phyloP scores from a whole-genome alignment of 2,113 vertebrate species.

The Albula goreensis region DNA sequence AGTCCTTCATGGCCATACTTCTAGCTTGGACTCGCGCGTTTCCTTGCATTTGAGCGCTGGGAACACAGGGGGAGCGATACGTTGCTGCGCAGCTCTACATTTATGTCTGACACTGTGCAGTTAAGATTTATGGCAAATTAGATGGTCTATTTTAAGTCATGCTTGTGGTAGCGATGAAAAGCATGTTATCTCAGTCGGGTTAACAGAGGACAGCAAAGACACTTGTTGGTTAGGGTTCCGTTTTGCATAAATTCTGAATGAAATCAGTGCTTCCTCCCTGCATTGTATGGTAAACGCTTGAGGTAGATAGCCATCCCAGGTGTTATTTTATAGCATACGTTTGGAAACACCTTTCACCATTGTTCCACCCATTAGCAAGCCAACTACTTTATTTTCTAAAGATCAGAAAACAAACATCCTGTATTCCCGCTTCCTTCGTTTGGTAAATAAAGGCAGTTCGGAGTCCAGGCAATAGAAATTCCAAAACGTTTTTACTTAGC shows the following conservation, averaged over 20 bases:
- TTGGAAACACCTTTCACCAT: slow-evolving; percentile 8
- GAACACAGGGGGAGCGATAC: neutral
- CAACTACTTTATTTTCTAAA: neutral
- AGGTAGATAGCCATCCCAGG: slow-evolving; percentile 17
- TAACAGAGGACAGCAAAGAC: slow-evolving; percentile 6
- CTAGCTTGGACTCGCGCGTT: neutral
- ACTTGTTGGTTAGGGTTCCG: neutral
- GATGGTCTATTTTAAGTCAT: slow-evolving; percentile 26
- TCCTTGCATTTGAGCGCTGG: neutral
- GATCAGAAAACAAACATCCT: slow-evolving; percentile 7
- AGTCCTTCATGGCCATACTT: neutral
- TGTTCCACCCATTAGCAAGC: neutral
- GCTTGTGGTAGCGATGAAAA: neutral
- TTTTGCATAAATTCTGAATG: slow-evolving; percentile 5
- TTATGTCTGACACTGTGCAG: neutral
- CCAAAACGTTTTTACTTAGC: neutral
- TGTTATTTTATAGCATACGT: slow-evolving; percentile 17
- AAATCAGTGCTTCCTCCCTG: neutral
- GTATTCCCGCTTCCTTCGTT: neutral
- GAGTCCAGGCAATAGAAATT: slow-evolving; percentile 11
- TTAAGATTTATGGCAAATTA: slow-evolving; percentile 22
- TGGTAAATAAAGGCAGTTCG: neutral
- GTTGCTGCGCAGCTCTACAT: slow-evolving; percentile 7
- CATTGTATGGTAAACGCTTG: slow-evolving; percentile 9
- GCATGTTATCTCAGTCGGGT: neutral